Evolutionary conservation across 2,888 invertebrate species (phyloP).

Genomic region (Diarsia mendica): DNA sequence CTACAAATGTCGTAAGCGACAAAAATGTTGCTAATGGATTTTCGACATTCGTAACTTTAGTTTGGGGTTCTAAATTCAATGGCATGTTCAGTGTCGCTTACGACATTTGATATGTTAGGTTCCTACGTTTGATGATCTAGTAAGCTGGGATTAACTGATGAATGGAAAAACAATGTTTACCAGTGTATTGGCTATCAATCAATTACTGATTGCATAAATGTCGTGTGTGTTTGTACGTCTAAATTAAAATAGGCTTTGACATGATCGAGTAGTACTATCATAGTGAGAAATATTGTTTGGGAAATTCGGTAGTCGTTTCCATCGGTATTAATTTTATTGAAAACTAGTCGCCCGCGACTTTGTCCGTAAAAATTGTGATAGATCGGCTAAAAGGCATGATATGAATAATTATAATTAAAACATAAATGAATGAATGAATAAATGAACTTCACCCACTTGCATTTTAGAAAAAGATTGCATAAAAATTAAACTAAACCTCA

Average conservation of each 20-base stretch:
- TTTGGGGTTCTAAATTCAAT: not conserved
- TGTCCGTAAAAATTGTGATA: too few relatives aligned
- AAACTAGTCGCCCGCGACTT: not conserved
- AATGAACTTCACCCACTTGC: too few relatives aligned
- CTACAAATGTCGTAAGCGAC: not conserved
- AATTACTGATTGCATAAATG: constrained; percentile 36
- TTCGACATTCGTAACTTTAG: too few relatives aligned
- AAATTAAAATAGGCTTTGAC: constrained; percentile 14
- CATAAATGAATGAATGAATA: too few relatives aligned
- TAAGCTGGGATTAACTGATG: constrained; percentile 42
- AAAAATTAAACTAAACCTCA: too few relatives aligned
- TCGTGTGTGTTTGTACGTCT: constrained; percentile 21
- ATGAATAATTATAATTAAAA: too few relatives aligned
- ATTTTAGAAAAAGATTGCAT: too few relatives aligned
- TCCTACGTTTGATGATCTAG: constrained; percentile 6
- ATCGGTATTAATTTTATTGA: not conserved
- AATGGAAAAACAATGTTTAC: constrained; percentile 45
- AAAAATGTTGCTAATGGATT: not conserved
- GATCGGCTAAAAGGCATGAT: too few relatives aligned
- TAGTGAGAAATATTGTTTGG: not conserved
- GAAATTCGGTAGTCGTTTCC: not conserved
- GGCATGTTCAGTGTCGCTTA: not conserved
- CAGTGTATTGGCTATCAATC: constrained; percentile 36
- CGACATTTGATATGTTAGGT: not conserved
- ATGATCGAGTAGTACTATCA: constrained; percentile 5